Conservation (phyloP, 2,113 vertebrate species). For the Dicaeum eximium region DNA sequence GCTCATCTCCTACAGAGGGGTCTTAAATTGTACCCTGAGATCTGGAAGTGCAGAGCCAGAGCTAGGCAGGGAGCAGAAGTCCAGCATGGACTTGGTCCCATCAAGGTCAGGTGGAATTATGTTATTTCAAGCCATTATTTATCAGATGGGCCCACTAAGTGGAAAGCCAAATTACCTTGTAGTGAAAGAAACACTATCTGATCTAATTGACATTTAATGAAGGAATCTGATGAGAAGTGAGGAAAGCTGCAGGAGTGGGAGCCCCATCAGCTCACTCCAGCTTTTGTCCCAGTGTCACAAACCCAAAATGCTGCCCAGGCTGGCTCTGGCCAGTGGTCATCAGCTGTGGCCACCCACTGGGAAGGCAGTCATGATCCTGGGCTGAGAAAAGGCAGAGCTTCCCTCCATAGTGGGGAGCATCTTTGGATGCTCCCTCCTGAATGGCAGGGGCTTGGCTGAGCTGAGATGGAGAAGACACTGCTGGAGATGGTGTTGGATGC, state of each 20-base stretch:
- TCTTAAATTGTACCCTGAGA: background rate
- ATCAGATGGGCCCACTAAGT: conserved; percentile 38
- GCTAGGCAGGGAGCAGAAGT: background rate
- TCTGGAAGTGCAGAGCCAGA: background rate
- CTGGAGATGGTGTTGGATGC: background rate
- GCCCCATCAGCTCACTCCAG: background rate
- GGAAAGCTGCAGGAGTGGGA: background rate
- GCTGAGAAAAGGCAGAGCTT: background rate
- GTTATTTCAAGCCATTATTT: background rate
- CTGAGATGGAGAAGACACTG: background rate
- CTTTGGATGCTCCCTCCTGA: background rate
- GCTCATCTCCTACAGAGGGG: background rate
- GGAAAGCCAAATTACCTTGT: conserved; percentile 33
- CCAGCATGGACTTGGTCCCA: background rate
- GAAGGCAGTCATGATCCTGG: background rate
- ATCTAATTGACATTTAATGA: conserved; percentile 39
- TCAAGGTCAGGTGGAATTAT: background rate
- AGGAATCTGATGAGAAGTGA: background rate
- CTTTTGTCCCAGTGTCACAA: fast-evolving
- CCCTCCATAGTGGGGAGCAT: fast-evolving
- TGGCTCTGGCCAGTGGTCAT: background rate
- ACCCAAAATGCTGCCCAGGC: fast-evolving
- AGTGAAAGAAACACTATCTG: conserved; percentile 39
- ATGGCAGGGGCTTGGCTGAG: background rate
- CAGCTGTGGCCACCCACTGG: fast-evolving